Percentiles rank a stretch among this genome's conserved stretches.
These are phyloP conservation scores for Capreolus pygargus DNA, from an alignment of 2,113 vertebrate species.

Conservation along the genomic window DNA sequence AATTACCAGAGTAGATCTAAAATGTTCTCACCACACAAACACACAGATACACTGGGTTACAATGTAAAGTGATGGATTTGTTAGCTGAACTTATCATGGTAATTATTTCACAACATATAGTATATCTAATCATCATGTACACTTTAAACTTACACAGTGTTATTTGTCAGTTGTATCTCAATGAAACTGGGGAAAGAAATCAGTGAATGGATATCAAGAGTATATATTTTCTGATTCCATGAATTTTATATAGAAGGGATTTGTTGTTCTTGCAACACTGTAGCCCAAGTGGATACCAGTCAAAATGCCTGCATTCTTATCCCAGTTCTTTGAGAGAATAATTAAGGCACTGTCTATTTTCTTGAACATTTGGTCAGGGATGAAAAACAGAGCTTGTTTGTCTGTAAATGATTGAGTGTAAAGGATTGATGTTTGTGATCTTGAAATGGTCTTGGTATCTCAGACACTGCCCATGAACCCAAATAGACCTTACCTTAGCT, in stretches of 20 bases:
- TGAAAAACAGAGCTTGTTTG: not conserved
- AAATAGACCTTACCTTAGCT: not conserved
- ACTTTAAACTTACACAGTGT: not conserved
- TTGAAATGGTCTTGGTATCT: not conserved
- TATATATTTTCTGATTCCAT: not conserved
- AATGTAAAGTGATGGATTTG: not conserved
- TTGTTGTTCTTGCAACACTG: not conserved
- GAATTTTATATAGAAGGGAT: not conserved
- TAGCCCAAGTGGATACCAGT: not conserved
- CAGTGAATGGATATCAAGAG: not conserved
- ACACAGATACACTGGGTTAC: not conserved
- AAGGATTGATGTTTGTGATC: not conserved
- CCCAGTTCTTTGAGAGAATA: not conserved
- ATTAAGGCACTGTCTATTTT: not conserved
- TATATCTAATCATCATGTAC: not conserved
- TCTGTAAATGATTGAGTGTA: not conserved
- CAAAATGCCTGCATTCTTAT: not conserved
- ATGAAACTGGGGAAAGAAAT: not conserved
- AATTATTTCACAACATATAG: not conserved
- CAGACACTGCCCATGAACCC: not conserved
- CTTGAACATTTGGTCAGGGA: not conserved
- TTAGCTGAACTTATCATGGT: not conserved
- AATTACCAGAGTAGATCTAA: not conserved
- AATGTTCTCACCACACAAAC: not conserved
- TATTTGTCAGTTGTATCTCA: not conserved